Conservation (phyloP, 2,113 vertebrate genomes). For the Argyrosomus japonicus region DNA sequence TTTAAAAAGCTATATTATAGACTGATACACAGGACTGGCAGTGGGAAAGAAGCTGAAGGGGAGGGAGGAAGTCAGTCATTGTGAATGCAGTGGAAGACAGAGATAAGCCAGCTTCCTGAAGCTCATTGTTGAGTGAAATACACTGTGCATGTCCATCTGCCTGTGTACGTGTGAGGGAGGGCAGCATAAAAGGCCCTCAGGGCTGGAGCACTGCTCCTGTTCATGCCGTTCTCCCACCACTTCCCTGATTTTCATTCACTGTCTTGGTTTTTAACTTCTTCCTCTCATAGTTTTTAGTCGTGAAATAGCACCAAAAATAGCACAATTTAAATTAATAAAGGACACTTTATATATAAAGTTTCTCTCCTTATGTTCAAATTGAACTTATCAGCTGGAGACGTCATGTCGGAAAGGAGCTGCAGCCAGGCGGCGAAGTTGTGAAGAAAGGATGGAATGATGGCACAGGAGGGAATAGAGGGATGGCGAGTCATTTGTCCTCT, state of each 20-base stretch:
- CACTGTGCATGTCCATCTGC: constrained; percentile 1
- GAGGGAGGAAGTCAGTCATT: constrained; percentile 58
- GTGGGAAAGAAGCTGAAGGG: constrained; percentile 23
- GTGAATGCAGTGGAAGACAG: constrained; percentile 54
- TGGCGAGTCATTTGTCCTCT: constrained; percentile 18
- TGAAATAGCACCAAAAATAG: not conserved
- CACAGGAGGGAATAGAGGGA: constrained; percentile 13
- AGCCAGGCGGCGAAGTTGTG: not conserved
- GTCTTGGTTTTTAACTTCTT: not conserved
- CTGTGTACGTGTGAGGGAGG: constrained; percentile 4
- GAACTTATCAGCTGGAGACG: constrained; percentile 27
- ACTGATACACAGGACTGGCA: constrained; percentile 31
- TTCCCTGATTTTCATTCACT: not conserved
- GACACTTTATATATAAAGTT: not conserved
- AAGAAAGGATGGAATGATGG: constrained; percentile 6
- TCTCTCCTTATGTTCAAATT: not conserved
- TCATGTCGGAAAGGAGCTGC: constrained; percentile 20
- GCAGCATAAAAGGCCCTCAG: constrained; percentile 11
- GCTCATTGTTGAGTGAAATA: constrained; percentile 58
- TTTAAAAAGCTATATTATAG: constrained; percentile 44
- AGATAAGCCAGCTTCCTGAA: constrained; percentile 75
- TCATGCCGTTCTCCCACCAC: not conserved
- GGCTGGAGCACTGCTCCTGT: not conserved
- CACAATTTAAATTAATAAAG: constrained; percentile 1
- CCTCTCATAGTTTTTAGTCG: not conserved